A percentile compares a stretch with the other conserved stretches of the same genome.
Evolutionary conservation across 1,140 invertebrate genomes (phyloP).

Genomic region (Cydia fagiglandana): DNA sequence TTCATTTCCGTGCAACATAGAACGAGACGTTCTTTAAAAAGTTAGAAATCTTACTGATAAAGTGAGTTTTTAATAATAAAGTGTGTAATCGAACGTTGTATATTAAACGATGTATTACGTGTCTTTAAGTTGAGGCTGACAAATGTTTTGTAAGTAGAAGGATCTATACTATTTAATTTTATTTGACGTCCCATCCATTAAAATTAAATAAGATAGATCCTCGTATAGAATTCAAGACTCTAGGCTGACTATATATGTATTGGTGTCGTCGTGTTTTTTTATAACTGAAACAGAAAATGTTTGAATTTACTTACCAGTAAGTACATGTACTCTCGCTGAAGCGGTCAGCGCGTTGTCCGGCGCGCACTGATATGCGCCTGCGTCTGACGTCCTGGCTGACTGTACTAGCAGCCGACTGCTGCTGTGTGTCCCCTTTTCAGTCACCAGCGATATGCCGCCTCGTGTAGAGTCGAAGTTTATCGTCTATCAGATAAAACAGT

Average conservation of each 20-base stretch:
- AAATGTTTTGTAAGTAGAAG: too few relatives aligned
- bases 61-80: background rate
- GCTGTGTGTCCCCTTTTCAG: constrained; percentile 88
- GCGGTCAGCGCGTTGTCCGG: constrained; percentile 89
- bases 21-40: background rate
- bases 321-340: constrained; percentile 88
- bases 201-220: too few relatives aligned
- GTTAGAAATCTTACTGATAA: background rate
- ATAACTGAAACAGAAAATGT: background rate
- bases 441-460: constrained; percentile 87
- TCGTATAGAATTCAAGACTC: too few relatives aligned
- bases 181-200: too few relatives aligned
- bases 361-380: constrained; percentile 87
- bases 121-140: too few relatives aligned
- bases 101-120: background rate
- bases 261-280: too few relatives aligned
- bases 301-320: constrained; percentile 83
- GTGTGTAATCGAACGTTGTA: background rate
- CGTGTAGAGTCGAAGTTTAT: constrained; percentile 91
- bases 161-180: too few relatives aligned
- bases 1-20: constrained; percentile 17
- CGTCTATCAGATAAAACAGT: constrained; percentile 69
- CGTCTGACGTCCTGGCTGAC: constrained; percentile 85
- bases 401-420: constrained; percentile 89
- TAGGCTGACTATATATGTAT: too few relatives aligned